Percentiles rank a stretch among this genome's conserved stretches.
Conservation (phyloP, 2,113 vertebrate species). For the Regulus satrapa region DNA sequence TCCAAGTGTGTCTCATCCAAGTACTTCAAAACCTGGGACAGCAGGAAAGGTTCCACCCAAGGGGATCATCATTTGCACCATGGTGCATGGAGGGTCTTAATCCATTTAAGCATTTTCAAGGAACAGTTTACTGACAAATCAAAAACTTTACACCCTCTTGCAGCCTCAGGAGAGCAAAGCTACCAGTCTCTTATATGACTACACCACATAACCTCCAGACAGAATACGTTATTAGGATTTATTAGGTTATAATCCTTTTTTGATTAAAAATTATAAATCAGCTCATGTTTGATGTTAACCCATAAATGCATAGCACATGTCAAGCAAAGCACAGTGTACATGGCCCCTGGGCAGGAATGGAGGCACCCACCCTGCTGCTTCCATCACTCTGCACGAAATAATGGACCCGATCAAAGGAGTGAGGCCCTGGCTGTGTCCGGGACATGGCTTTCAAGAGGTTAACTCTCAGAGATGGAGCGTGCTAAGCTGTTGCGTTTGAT, state of each 20-base stretch:
- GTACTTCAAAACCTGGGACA: not conserved
- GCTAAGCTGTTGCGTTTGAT: constrained; percentile 48
- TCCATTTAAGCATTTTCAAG: not conserved
- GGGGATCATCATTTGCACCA: not conserved
- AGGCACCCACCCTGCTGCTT: constrained; percentile 13
- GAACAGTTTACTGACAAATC: not conserved
- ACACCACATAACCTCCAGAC: constrained; percentile 22
- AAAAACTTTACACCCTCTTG: not conserved
- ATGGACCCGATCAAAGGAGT: constrained; percentile 19
- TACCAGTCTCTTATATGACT: not conserved
- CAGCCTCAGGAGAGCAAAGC: not conserved
- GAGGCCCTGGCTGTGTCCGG: not conserved
- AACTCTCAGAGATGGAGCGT: constrained; percentile 42
- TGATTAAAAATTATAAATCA: constrained; percentile 67
- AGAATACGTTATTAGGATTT: constrained; percentile 42
- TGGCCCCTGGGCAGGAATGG: not conserved
- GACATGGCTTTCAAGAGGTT: constrained; percentile 50
- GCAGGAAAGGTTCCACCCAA: not conserved
- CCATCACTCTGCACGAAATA: not conserved
- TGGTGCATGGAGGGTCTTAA: not conserved
- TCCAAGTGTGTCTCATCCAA: not conserved
- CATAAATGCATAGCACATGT: constrained; percentile 50
- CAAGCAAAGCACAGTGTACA: not conserved
- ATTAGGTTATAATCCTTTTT: constrained; percentile 65
- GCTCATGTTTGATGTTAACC: constrained; percentile 57